Evolutionary conservation across 2,113 vertebrate genomes (phyloP).

Genomic region (Aptenodytes patagonicus): DNA sequence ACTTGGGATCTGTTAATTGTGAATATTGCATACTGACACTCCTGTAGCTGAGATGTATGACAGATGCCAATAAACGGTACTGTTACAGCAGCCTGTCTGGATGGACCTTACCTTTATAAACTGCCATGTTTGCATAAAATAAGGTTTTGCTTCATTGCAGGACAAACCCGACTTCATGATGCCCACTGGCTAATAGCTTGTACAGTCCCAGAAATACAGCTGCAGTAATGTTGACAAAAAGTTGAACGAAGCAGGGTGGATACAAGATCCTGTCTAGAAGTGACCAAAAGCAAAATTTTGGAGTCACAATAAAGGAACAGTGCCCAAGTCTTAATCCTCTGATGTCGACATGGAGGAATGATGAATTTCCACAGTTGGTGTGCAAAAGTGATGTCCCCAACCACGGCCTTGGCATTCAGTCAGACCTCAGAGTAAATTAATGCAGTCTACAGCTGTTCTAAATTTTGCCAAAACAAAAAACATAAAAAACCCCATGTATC

Average conservation of each 20-base stretch:
- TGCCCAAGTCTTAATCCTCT: neutral
- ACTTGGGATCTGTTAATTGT: neutral
- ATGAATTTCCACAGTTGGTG: slow-evolving; percentile 39
- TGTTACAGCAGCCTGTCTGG: neutral
- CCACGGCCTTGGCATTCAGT: slow-evolving; percentile 21
- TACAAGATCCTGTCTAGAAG: neutral
- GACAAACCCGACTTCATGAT: neutral
- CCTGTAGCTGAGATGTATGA: neutral
- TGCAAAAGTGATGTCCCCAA: slow-evolving; percentile 17
- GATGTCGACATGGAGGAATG: neutral
- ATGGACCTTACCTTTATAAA: neutral
- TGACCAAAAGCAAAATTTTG: neutral
- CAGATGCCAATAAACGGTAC: neutral
- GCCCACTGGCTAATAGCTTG: neutral
- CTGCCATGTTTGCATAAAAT: neutral
- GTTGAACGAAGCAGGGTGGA: neutral
- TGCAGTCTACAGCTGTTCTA: slow-evolving; percentile 46
- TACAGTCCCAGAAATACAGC: neutral
- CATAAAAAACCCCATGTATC: neutral
- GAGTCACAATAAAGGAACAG: neutral
- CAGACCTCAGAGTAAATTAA: slow-evolving; percentile 41
- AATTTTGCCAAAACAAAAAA: slow-evolving; percentile 38
- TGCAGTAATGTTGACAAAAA: neutral
- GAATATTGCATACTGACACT: neutral
- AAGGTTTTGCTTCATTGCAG: neutral